Evolutionary conservation across 2,797 vertebrate genomes (phyloP).

Genomic region (Antennarius maculatus): DNA sequence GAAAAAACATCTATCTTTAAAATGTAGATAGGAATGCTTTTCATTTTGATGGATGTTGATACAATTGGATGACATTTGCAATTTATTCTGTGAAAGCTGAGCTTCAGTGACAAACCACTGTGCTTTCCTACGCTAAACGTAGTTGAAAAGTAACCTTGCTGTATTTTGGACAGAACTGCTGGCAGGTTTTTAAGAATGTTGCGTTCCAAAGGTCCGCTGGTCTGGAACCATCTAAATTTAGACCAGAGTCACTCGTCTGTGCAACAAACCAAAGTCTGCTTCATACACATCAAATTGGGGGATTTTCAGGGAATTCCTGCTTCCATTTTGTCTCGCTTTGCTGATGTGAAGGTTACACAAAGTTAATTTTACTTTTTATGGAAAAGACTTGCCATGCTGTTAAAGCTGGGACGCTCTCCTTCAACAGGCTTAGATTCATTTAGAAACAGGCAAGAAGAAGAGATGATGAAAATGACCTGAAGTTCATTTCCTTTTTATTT

Average conservation of each 20-base stretch:
- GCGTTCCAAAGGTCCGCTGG: slow-evolving; percentile 61
- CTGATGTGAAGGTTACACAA: slow-evolving; percentile 44
- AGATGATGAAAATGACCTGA: slow-evolving; percentile 48
- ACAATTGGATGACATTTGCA: slow-evolving; percentile 40
- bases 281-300: slow-evolving; percentile 38
- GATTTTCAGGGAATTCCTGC: slow-evolving; percentile 61
- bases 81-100: slow-evolving; percentile 30
- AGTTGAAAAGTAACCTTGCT: slow-evolving; percentile 32
- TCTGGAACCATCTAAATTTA: slow-evolving; percentile 77
- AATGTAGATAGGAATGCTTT: slow-evolving; percentile 42
- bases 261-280: slow-evolving; percentile 50
- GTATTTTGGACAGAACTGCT: slow-evolving; percentile 36
- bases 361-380: slow-evolving; percentile 42
- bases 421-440: slow-evolving; percentile 43
- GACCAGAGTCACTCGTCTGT: slow-evolving; percentile 59
- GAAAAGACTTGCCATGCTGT: slow-evolving; percentile 21
- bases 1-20: slow-evolving; percentile 63
- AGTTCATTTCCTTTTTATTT: slow-evolving; percentile 9
- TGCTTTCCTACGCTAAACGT: slow-evolving; percentile 29
- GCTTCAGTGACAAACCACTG: slow-evolving; percentile 17
- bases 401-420: slow-evolving; percentile 25
- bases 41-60: slow-evolving; percentile 43
- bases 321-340: slow-evolving; percentile 49
- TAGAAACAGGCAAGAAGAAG: slow-evolving; percentile 54
- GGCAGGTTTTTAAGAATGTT: slow-evolving; percentile 49